Evolutionary conservation across 2,797 vertebrate genomes (phyloP).

Genomic region (Phrynocephalus guinanensis): DNA sequence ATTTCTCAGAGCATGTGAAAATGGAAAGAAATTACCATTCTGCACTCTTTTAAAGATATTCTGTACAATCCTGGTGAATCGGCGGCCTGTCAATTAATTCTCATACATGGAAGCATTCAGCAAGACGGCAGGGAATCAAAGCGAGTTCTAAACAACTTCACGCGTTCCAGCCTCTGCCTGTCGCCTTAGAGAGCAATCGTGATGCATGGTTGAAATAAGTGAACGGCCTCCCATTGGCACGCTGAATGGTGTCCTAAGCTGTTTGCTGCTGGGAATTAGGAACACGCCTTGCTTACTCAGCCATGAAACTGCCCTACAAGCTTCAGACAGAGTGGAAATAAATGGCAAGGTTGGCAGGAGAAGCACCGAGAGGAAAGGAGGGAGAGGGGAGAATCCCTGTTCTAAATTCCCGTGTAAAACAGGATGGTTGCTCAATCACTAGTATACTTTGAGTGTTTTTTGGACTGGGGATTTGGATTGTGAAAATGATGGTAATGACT

Average conservation of each 20-base stretch:
- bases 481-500: too few relatives aligned
- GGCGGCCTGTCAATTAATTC: slow-evolving; percentile 32
- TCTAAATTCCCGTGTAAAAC: not conserved
- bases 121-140: slow-evolving; percentile 24
- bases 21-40: slow-evolving; percentile 7
- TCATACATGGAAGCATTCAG: not conserved
- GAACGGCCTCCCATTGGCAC: slow-evolving; percentile 1
- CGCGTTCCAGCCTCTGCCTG: slow-evolving; percentile 27
- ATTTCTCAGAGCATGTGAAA: slow-evolving; percentile 9
- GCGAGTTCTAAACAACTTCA: not conserved
- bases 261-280: not conserved
- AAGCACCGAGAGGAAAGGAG: not conserved
- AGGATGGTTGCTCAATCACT: too few relatives aligned
- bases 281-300: not conserved
- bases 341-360: not conserved
- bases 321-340: not conserved
- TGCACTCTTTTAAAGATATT: slow-evolving; percentile 2
- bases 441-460: not conserved
- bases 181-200: slow-evolving; percentile 27
- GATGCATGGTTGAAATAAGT: not conserved
- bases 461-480: not conserved
- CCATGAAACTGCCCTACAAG: slow-evolving; percentile 15
- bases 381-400: not conserved
- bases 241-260: slow-evolving; percentile 10
- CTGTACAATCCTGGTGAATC: not conserved